Percentiles rank a stretch among this genome's conserved stretches.
Evolutionary conservation across 2,888 invertebrate species (phyloP).

Genomic region (Leistus spinibarbis): DNA sequence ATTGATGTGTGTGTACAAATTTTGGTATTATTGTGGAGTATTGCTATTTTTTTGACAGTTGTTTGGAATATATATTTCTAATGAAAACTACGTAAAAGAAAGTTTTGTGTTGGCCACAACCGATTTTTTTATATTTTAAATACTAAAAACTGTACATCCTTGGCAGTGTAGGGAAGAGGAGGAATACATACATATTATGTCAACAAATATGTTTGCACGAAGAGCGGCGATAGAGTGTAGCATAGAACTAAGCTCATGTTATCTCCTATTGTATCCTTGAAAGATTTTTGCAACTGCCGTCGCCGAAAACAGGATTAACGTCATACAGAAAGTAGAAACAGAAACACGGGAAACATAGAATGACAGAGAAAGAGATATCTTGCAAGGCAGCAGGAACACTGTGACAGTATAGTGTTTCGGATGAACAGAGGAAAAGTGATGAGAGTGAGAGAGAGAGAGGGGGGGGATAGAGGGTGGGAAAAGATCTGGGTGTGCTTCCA

Average conservation of each 20-base stretch:
- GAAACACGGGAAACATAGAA: neutral
- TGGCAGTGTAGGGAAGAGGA: too few species aligned
- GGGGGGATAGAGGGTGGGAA: neutral
- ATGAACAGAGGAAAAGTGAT: neutral
- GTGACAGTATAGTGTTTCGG: neutral
- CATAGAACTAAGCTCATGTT: neutral
- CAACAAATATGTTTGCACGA: neutral
- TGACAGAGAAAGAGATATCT: neutral
- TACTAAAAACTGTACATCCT: too few species aligned
- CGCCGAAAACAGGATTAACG: slow-evolving; percentile 3
- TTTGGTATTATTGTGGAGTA: too few species aligned
- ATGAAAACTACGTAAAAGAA: too few species aligned
- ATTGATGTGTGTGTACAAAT: too few species aligned
- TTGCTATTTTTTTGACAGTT: too few species aligned
- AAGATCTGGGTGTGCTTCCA: slow-evolving; percentile 7
- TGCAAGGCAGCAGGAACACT: neutral
- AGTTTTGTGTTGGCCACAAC: too few species aligned
- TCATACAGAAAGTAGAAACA: neutral
- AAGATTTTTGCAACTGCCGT: neutral
- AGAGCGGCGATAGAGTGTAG: too few species aligned
- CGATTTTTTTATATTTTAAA: too few species aligned
- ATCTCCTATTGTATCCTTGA: neutral
- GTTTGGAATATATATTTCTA: too few species aligned
- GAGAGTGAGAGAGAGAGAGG: too few species aligned
- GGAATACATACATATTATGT: too few species aligned